Conservation (phyloP, 2,113 vertebrate species). For the Ploceus nigricollis region DNA sequence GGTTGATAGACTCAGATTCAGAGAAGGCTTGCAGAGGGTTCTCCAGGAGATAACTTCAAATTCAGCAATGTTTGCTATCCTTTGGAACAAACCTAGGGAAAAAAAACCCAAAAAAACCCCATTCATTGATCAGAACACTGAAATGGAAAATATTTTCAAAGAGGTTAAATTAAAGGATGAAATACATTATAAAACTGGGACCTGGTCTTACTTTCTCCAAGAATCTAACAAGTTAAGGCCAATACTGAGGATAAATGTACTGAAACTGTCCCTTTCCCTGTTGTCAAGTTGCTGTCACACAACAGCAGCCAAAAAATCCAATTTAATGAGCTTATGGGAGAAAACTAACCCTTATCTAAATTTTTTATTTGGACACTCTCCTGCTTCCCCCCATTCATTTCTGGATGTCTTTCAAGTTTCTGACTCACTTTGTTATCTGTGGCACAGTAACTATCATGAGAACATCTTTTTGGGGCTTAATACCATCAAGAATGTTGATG, state of each 20-base stretch:
- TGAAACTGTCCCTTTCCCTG: neutral
- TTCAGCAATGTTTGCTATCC: neutral
- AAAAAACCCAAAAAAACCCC: no score
- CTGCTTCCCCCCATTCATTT: neutral
- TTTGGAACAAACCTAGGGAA: neutral
- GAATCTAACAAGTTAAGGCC: neutral
- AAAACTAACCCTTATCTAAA: slow-evolving; percentile 12
- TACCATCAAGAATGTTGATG: neutral
- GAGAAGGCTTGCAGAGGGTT: neutral
- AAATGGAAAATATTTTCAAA: neutral
- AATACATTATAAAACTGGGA: neutral
- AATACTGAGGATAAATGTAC: neutral
- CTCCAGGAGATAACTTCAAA: neutral
- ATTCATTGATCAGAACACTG: neutral
- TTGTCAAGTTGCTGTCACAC: neutral
- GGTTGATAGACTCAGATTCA: neutral
- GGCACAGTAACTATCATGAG: neutral
- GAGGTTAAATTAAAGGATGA: neutral
- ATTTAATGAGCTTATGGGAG: slow-evolving; percentile 41
- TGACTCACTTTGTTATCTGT: slow-evolving; percentile 39
- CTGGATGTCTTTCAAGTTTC: slow-evolving; percentile 26
- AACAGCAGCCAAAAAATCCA: neutral
- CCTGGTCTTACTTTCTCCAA: neutral
- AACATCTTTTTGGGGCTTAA: neutral
- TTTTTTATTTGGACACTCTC: neutral